Conservation (phyloP, 2,888 invertebrate species). For the Boloria selene region DNA sequence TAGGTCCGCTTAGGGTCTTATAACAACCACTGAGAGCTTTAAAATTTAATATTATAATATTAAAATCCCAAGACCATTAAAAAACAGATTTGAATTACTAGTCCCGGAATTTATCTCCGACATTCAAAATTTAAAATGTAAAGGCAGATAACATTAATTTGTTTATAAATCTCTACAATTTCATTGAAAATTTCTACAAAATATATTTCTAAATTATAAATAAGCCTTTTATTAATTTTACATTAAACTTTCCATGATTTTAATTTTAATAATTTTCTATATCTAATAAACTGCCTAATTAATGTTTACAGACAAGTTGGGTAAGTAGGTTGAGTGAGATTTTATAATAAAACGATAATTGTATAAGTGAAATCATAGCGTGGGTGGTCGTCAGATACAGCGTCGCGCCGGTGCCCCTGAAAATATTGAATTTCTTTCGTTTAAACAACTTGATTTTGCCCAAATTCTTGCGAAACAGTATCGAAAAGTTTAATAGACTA, state of each 20-base stretch:
- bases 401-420: background rate
- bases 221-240: no score
- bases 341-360: conserved; percentile 14
- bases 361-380: background rate
- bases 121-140: no score
- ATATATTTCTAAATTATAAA: no score
- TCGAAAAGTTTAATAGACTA: background rate
- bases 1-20: no score
- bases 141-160: no score
- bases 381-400: conserved; percentile 10
- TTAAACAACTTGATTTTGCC: background rate
- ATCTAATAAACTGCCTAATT: conserved; percentile 1
- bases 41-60: no score
- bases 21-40: no score
- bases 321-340: background rate
- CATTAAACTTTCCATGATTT: background rate
- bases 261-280: background rate
- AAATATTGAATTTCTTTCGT: conserved; percentile 16
- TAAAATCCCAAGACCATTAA: no score
- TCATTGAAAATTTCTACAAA: no score
- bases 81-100: no score
- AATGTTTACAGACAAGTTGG: conserved; percentile 3
- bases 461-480: background rate
- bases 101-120: no score
- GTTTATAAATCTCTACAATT: no score